phyloP scores from a whole-genome alignment of 2,113 vertebrate genomes.

The Coryphaenoides rupestris region DNA sequence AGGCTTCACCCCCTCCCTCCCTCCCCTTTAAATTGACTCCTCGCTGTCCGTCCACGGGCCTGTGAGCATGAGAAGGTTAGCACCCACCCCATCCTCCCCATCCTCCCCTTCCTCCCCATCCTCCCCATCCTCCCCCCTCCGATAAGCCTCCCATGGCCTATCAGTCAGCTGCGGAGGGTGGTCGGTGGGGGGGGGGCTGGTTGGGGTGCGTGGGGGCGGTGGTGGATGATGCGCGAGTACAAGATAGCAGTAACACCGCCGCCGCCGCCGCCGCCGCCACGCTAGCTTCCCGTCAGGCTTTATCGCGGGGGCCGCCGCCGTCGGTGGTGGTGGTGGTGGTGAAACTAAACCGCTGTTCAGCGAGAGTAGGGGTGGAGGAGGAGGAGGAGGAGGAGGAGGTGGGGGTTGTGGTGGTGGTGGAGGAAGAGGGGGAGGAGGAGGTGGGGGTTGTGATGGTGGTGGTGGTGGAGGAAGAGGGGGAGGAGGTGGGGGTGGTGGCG shows the following conservation, averaged over 20 bases:
- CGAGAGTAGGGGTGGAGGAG: conserved; percentile 39
- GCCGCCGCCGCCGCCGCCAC: too few species aligned
- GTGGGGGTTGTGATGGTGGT: background rate
- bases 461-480: too few species aligned
- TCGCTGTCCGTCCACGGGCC: conserved; percentile 69
- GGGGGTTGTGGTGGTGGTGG: too few species aligned
- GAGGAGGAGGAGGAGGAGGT: conserved; percentile 50
- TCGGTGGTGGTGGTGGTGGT: too few species aligned
- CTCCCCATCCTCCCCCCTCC: background rate
- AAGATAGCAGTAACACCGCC: conserved; percentile 77
- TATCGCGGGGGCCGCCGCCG: conserved; percentile 35
- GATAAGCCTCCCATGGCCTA: too few species aligned
- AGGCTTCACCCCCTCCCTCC: too few species aligned
- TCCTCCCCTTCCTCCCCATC: background rate
- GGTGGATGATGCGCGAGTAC: conserved; percentile 23
- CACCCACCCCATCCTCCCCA: conserved; percentile 67
- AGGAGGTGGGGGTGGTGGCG: background rate
- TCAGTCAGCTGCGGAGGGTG: too few species aligned
- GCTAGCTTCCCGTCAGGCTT: too few species aligned
- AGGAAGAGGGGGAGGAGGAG: too few species aligned
- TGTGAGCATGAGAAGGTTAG: conserved; percentile 68
- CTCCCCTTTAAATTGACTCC: conserved; percentile 75
- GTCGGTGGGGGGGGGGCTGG: too few species aligned
- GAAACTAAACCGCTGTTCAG: conserved; percentile 79
- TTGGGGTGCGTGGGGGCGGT: too few species aligned